Conservation (phyloP, 2,113 vertebrate genomes). For the Steatornis caripensis region DNA sequence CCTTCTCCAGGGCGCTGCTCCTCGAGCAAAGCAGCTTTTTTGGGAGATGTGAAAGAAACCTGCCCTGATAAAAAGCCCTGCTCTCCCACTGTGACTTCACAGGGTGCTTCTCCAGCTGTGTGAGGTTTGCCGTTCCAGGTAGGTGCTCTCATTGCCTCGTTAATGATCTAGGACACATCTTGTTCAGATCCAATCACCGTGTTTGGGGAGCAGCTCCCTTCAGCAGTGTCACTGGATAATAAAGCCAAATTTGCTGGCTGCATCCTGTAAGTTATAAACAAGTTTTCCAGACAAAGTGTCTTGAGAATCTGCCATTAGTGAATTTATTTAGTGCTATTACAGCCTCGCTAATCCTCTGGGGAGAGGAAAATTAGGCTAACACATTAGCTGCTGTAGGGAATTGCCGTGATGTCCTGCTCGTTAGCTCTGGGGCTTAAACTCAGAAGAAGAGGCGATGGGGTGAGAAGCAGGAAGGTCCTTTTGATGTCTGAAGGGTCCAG, state of each 20-base stretch:
- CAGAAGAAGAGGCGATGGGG: background rate
- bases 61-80: background rate
- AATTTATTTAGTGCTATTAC: slow-evolving; percentile 12
- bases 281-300: slow-evolving; percentile 40
- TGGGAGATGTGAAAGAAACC: background rate
- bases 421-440: background rate
- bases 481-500: slow-evolving; percentile 44
- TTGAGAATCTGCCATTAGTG: slow-evolving; percentile 22
- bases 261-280: background rate
- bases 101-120: background rate
- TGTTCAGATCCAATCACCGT: background rate
- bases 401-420: background rate
- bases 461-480: background rate
- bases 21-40: background rate
- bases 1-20: background rate
- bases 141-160: background rate
- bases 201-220: slow-evolving; percentile 6
- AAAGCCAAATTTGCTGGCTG: background rate
- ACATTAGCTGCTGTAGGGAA: background rate
- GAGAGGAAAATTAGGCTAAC: slow-evolving; percentile 20
- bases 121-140: background rate
- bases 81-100: background rate
- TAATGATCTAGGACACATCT: background rate
- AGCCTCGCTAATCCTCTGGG: slow-evolving; percentile 32
- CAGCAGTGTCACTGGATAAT: background rate